Base-by-base conservation (phyloP, 2,797 vertebrate species). In the Melanotaenia pygmaea region DNA sequence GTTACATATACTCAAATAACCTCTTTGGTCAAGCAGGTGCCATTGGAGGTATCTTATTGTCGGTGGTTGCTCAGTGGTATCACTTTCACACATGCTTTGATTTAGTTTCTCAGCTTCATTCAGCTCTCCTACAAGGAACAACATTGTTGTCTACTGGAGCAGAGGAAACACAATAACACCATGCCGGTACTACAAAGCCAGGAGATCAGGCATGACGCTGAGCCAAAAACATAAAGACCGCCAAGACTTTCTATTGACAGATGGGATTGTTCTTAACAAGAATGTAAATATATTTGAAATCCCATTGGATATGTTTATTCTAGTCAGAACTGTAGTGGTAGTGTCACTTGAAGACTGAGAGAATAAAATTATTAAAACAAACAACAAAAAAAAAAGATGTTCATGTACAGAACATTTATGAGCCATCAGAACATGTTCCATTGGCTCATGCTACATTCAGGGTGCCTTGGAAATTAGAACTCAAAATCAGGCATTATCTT, bases 101-200 rank as follows among this genome's bases (percentile, higher is more conserved):
- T 82, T 77, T 56, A 18, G 10, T 65, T 69, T 74, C 70, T 53
- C 57, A 10, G 54, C 9, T 79, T 45, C 47, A 71, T 85, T 84
- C 65, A 70, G 37, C 7, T 53, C 18, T 24, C 11, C 28, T 35
- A 54, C 76, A 77, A 35, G 57, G 51, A 11, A 59, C 40, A 22
- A 38, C 51, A 51, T 61, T 77, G 20, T 63, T 76, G 76, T 78
- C 76, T 78, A 43, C 32, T 63, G 59, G 37, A 8, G 38, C 60
- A 43, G 47, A 45, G 37, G 26, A 59, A 35, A 70, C 4, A 67
- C 26, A 56, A 12, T 10, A 32, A 1, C 20, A 61, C 1, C 22
- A 13, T 14, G 11, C 3, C 1, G 16, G 35, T 13, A 38, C 1
- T 11, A 7, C 59, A 43, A 59, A 61, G 72, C 16, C 4, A 4